Evolutionary conservation across 2,888 invertebrate species (phyloP), one percentile per base, ranked within the genome.

Genomic region (Tinea trinotella): DNA sequence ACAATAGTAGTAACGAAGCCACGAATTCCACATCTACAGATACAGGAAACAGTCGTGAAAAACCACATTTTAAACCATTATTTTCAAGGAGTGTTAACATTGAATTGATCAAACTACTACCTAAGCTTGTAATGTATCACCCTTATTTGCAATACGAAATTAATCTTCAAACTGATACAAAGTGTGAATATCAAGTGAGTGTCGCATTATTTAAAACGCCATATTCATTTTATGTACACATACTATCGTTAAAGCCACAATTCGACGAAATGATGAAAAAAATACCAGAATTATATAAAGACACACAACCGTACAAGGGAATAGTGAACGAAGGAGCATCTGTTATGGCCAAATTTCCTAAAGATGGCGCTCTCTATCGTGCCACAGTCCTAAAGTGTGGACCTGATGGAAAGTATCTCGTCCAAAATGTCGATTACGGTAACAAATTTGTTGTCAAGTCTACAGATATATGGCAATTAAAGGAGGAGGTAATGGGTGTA

Each of bases 141-240:
- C n/a, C n/a, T n/a, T n/a, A n/a, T n/a, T n/a, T n/a, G n/a, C n/a
- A n/a, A n/a, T n/a, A n/a, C n/a, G n/a, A n/a, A n/a, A n/a, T n/a
- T n/a, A n/a, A n/a, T n/a, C n/a, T n/a, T n/a, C n/a, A n/a, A n/a
- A n/a, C n/a, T n/a, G n/a, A n/a, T n/a, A n/a, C n/a, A n/a, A n/a
- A n/a, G n/a, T n/a, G n/a, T n/a, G n/a, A n/a, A n/a, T n/a, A n/a
- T n/a, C n/a, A n/a, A n/a, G n/a, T n/a, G n/a, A n/a, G n/a, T n/a
- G 87, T 94, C 36, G 90, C 91, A 1, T 94, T 93, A 93, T 92
- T 93, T 66, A 88, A 90, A 54, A 91, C 91, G 57, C 94, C 94
- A 0, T 88, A 89, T 57, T 88, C 89, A 60, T 94, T 94, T 71
- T 93, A 89, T 72, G 88, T 90, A 0, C 91, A 91, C 62, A 74